These are phyloP conservation scores for Danionella cerebrum DNA, from an alignment of 2,113 vertebrate genomes.

Conservation along the genomic window DNA sequence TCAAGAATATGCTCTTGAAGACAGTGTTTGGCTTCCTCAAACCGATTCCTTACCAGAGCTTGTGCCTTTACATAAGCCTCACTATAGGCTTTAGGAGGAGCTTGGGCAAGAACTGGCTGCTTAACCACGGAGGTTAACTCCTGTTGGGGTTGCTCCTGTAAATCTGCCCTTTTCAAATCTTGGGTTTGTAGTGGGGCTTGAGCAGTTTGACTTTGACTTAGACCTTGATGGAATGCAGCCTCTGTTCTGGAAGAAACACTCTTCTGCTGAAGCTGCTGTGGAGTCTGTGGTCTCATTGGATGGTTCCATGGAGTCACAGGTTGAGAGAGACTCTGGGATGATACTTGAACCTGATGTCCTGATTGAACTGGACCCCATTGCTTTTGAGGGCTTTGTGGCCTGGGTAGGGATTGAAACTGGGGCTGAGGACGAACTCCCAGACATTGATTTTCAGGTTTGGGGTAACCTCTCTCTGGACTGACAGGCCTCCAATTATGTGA, in stretches of 20 bases:
- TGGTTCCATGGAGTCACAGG: conserved; percentile 4
- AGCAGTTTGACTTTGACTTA: background rate
- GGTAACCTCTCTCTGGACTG: conserved; percentile 46
- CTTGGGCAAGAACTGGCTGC: conserved; percentile 49
- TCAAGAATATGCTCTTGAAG: conserved; percentile 65
- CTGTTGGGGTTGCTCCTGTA: conserved; percentile 13
- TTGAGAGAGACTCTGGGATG: conserved; percentile 13
- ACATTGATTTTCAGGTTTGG: conserved; percentile 26
- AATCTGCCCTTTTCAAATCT: conserved; percentile 37
- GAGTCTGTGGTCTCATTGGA: conserved; percentile 12
- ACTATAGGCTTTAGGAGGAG: conserved; percentile 55
- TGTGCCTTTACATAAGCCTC: conserved; percentile 62
- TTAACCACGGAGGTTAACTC: conserved; percentile 35
- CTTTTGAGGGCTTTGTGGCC: conserved; percentile 22
- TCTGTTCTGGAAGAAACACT: background rate
- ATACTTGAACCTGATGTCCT: background rate
- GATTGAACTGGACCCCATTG: conserved; percentile 16
- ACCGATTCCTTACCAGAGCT: conserved; percentile 59
- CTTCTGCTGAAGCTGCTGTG: conserved; percentile 23
- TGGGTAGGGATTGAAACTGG: conserved; percentile 23
- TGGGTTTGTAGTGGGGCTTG: conserved; percentile 28
- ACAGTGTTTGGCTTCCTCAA: conserved; percentile 66
- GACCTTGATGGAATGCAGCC: conserved; percentile 10
- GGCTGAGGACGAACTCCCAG: background rate
- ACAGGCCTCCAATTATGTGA: conserved; percentile 39